Evolutionary conservation across 2,113 vertebrate genomes (phyloP).

Genomic region (Calypte anna): DNA sequence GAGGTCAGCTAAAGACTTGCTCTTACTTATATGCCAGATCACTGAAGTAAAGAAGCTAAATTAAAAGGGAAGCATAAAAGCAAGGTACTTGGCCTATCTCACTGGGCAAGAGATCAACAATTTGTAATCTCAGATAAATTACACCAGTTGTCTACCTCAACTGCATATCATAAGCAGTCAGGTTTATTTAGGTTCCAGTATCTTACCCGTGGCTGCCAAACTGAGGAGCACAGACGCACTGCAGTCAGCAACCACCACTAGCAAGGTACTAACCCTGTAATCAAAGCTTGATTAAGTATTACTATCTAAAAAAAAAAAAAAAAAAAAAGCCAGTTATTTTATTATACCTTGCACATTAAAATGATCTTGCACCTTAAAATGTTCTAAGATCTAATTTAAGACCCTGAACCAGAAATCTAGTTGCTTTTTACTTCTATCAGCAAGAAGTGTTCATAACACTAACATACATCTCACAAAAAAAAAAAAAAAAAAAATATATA

Average conservation of each 20-base stretch:
- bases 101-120: background rate
- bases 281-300: background rate
- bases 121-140: background rate
- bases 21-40: background rate
- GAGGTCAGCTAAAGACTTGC: background rate
- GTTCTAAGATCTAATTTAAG: background rate
- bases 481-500: too few species aligned
- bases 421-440: background rate
- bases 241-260: background rate
- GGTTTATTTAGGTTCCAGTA: background rate
- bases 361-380: background rate
- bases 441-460: background rate
- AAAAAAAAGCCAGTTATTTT: background rate
- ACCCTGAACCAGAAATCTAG: background rate
- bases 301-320: too few species aligned
- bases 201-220: background rate
- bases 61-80: background rate
- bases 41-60: background rate
- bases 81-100: background rate
- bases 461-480: background rate
- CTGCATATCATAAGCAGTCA: background rate
- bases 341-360: background rate
- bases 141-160: background rate
- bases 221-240: background rate
- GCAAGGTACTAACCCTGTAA: background rate